Evolutionary conservation across 23 tunicate species (phyloP), one percentile per base, ranked within the genome.

Genomic region (Styela clava): DNA sequence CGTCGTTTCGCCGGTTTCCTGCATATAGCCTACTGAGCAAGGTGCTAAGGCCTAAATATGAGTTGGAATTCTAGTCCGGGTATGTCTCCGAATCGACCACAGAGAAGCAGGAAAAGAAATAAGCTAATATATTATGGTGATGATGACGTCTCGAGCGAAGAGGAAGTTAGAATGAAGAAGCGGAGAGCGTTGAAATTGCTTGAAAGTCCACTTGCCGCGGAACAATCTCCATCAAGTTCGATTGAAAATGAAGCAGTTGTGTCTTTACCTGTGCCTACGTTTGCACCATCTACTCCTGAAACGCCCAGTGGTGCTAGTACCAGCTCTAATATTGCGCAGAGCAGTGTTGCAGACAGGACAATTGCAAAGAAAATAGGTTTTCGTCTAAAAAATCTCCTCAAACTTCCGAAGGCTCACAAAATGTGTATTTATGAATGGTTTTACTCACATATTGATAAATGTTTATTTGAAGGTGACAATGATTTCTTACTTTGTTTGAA

Each of bases 381-480:
- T 2, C 35, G 97, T 37, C 35, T 92, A 31, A 77, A 90, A 67
- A 92, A 92, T 62, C 44, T 92, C 1, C 79, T 92, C 20, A 92
- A 92, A 74, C 79, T 92, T 2, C 97, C 97, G 2, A 92, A 92
- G 79, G 97, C 97, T 24, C 97, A 92, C 62, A 92, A 92, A 61
- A 86, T 92, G 97, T 92, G 97, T 56, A 85, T 92, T 86, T 92
- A 33, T 35, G 97, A 92, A 69, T 92, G 97, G 97, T 92, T 92
- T 79, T 92, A 87, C 61, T 92, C 97, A n/a, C 86, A 92, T 63
- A 52, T 92, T 16, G 97, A 92, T 73, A 63, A 74, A 61, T 74
- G 83, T 2, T 52, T 91, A 64, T 91, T 91, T 51, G 52, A 69
- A 0, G 92, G 93, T 24, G 93, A 93, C 52, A 87, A 84, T 44